phyloP scores from a whole-genome alignment of 2,113 vertebrate species.

The Puffinus mauretanicus region DNA sequence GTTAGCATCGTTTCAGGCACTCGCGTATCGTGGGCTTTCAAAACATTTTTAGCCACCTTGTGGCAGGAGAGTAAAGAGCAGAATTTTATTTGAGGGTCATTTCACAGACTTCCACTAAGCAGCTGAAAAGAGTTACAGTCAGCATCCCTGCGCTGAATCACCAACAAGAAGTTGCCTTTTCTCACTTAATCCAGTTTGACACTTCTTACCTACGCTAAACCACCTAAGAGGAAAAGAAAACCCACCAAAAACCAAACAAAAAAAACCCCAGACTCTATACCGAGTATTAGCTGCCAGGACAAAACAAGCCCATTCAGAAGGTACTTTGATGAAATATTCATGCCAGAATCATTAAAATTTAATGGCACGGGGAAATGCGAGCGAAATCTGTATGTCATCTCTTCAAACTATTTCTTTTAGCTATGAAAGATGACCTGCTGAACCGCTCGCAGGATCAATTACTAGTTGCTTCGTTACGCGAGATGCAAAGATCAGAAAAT shows the following conservation, averaged over 20 bases:
- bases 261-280: background rate
- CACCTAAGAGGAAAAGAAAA: background rate
- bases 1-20: background rate
- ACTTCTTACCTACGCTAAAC: background rate
- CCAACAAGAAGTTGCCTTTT: background rate
- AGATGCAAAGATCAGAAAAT: background rate
- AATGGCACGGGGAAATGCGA: background rate
- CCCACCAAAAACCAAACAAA: background rate
- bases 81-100: background rate
- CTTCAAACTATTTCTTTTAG: slow-evolving; percentile 16
- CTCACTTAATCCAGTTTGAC: slow-evolving; percentile 2
- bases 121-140: background rate
- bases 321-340: slow-evolving; percentile 46
- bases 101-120: background rate
- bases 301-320: slow-evolving; percentile 32
- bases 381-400: background rate
- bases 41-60: slow-evolving; percentile 65
- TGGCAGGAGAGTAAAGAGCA: slow-evolving; percentile 66
- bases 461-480: background rate
- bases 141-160: background rate
- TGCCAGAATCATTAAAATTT: slow-evolving; percentile 29
- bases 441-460: background rate
- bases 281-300: background rate
- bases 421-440: background rate
- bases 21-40: background rate